Base-by-base conservation (phyloP, 2,797 vertebrate genomes). In the Poeciliopsis gracilis region DNA sequence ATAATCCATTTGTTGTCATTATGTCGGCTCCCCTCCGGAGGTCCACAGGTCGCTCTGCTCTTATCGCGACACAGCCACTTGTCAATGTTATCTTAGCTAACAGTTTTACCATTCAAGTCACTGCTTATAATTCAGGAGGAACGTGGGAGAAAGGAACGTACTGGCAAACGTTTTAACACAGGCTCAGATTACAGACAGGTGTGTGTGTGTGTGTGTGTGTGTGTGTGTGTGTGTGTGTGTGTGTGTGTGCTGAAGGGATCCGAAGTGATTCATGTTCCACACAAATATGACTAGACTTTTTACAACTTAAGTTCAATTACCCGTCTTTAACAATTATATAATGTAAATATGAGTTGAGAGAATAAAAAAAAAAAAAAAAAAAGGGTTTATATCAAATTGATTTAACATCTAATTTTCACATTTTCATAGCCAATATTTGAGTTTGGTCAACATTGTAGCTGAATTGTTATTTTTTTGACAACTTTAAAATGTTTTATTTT, bases 101-200 rank as follows among this genome's bases (percentile, higher is more conserved):
- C 23, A 61, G 55, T 80, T 77, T 70, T 63, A 75, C 67, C 66
- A 57, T 47, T 75, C 72, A 78, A 63, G 75, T 82, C 20, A 47
- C 57, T 83, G 38, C 51, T 74, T 78, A 49, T 80, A 49, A 73
- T 80, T 49, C 25, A 67, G 73, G 49, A 78, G 49, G 82, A 86
- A 79, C 76, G 79, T 82, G 70, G 66, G 76, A 83, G 63, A 81
- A 84, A 43, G 13, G 41, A 13, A 53, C 7, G 25, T 2, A 43
- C 77, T 83, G 80, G 84, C 85, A 84, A 80, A 87, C 46, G 75
- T 78, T 87, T 23, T 16, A 47, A 55, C 77, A 1, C 76, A 72
- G 77, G 80, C 43, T 59, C 57, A 28, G 28, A 59, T 59, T 59
- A 59, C 10, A 30, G 57, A 30, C 57, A 30, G 28, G 45, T 66